Conservation (phyloP, 2,797 vertebrate genomes). For the Macropus fuliginosus region DNA sequence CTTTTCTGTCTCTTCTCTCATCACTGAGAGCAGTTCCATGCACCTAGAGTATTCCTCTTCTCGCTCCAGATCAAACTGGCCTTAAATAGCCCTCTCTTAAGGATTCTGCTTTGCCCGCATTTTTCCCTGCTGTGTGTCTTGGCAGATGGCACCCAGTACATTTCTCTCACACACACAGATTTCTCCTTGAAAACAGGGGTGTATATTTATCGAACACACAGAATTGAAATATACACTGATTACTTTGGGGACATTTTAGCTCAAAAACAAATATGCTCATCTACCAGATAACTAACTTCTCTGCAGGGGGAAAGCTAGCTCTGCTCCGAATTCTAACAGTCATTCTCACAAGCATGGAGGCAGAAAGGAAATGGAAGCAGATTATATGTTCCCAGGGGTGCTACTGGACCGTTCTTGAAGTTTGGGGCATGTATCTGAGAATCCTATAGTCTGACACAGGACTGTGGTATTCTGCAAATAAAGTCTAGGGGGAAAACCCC, state of each 20-base stretch:
- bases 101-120: conserved; percentile 1
- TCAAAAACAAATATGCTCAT: conserved; percentile 11
- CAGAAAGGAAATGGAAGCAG: background rate
- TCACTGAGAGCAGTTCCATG: background rate
- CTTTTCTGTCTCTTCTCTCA: background rate
- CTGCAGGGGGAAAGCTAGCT: background rate
- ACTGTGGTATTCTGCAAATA: background rate
- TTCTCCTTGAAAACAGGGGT: conserved; percentile 4
- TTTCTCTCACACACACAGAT: conserved; percentile 1
- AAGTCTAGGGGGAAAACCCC: background rate
- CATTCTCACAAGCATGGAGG: background rate
- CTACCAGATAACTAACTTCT: conserved; percentile 8
- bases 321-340: background rate
- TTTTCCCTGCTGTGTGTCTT: background rate
- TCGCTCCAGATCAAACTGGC: background rate
- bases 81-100: conserved; percentile 8
- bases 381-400: background rate
- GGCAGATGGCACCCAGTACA: conserved; percentile 5
- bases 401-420: background rate
- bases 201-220: conserved; percentile 11
- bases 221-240: conserved; percentile 11
- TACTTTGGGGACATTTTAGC: conserved; percentile 10
- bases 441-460: background rate
- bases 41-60: background rate
- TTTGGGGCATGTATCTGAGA: background rate